A percentile compares a stretch with the other conserved stretches of the same genome.
phyloP scores from a whole-genome alignment of 2,113 vertebrate species.

The Myiagra hebetior region DNA sequence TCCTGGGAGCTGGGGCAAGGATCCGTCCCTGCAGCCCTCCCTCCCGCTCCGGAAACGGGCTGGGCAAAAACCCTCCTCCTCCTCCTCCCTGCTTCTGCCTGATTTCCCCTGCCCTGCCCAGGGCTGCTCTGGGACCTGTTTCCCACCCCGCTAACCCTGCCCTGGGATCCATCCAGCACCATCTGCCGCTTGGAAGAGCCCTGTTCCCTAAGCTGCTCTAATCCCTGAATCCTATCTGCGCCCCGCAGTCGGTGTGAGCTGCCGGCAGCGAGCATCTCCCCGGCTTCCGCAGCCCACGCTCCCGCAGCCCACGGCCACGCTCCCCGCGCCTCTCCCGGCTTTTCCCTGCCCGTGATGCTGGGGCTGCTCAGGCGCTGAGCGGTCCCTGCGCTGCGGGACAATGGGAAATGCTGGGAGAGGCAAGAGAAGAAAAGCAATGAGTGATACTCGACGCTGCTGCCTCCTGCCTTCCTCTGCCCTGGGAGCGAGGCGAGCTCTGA shows the following conservation, averaged over 20 bases:
- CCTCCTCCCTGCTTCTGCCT: not conserved
- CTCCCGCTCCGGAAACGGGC: not conserved
- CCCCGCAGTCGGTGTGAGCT: not conserved
- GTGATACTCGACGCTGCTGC: not conserved
- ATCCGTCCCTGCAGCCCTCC: not conserved
- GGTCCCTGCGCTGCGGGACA: not conserved
- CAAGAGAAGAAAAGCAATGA: not conserved
- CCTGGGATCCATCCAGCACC: slow-evolving; percentile 46
- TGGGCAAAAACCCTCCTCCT: not conserved
- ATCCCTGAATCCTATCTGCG: slow-evolving; percentile 51
- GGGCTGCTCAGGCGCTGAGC: not conserved
- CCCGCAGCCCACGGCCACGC: not conserved
- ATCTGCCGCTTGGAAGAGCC: slow-evolving; percentile 55
- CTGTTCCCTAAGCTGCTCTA: slow-evolving; percentile 45
- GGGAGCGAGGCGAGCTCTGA: not conserved
- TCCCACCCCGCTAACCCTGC: slow-evolving; percentile 35
- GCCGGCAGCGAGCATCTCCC: not conserved
- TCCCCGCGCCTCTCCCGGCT: not conserved
- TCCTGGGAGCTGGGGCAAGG: not conserved
- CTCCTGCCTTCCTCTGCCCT: not conserved
- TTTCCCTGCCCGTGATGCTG: not conserved
- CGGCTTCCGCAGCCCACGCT: not conserved
- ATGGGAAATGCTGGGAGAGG: not conserved
- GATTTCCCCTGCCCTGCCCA: slow-evolving; percentile 6
- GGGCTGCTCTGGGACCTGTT: not conserved